Evolutionary conservation across 2,888 invertebrate genomes (phyloP).

Genomic region (Pyrocoelia pectoralis): DNA sequence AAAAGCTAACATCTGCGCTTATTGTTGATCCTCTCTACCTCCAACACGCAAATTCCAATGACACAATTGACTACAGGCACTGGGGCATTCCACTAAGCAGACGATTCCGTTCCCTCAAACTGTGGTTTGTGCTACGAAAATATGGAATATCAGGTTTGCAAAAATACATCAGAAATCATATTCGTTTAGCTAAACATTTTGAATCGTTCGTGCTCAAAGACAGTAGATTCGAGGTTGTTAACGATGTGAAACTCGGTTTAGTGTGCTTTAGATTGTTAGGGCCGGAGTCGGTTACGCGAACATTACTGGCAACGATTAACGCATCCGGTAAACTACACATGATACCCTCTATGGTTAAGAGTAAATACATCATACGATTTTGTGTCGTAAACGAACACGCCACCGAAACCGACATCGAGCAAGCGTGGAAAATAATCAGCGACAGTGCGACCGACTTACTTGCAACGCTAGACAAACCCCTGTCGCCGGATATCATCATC

Average conservation of each 20-base stretch:
- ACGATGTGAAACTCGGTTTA: slow-evolving; percentile 77
- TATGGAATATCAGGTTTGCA: slow-evolving; percentile 86
- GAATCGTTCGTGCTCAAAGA: slow-evolving; percentile 74
- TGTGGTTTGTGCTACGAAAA: slow-evolving; percentile 86
- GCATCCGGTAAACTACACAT: slow-evolving; percentile 85
- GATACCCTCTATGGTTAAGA: slow-evolving; percentile 82
- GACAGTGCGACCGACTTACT: slow-evolving; percentile 68
- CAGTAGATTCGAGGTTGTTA: slow-evolving; percentile 77
- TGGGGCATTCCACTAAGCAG: slow-evolving; percentile 89
- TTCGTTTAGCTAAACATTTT: slow-evolving; percentile 78
- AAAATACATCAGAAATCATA: slow-evolving; percentile 84
- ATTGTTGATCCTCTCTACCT: slow-evolving; percentile 87
- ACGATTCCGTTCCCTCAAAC: slow-evolving; percentile 83
- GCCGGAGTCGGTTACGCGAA: slow-evolving; percentile 76
- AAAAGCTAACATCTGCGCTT: slow-evolving; percentile 81
- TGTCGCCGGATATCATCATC: slow-evolving; percentile 56
- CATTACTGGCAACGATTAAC: slow-evolving; percentile 80
- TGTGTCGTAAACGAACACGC: slow-evolving; percentile 84
- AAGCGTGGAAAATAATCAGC: slow-evolving; percentile 70
- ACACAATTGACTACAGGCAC: slow-evolving; percentile 77
- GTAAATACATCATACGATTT: slow-evolving; percentile 76
- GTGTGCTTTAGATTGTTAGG: slow-evolving; percentile 81
- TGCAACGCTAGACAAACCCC: slow-evolving; percentile 55
- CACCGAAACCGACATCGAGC: slow-evolving; percentile 74
- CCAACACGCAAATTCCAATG: slow-evolving; percentile 79